Conservation (phyloP, 1,140 invertebrate genomes). For the Steinernema khuongi region DNA sequence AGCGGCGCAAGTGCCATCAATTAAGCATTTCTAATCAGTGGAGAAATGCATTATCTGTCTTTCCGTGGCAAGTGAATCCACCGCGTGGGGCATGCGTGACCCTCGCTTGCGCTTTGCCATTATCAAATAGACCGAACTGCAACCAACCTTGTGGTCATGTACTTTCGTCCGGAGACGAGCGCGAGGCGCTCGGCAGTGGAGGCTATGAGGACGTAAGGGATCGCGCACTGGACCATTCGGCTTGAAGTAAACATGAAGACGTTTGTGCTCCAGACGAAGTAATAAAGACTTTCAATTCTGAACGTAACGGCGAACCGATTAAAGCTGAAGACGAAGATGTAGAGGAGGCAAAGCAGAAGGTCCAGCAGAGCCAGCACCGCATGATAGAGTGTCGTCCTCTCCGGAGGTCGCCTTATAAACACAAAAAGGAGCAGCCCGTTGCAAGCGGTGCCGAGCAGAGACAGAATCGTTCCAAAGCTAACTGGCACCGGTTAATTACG, state of each 20-base stretch:
- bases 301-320: conserved; percentile 7
- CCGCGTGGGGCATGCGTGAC: neutral
- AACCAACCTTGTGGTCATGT: neutral
- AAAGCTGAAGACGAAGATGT: conserved; percentile 10
- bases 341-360: conserved; percentile 5
- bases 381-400: conserved; percentile 1
- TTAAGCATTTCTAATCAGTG: neutral
- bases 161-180: neutral
- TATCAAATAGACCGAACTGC: neutral
- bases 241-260: conserved; percentile 2
- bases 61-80: neutral
- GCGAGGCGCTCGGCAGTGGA: neutral
- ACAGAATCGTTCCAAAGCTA: conserved; percentile 11
- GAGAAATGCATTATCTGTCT: neutral
- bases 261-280: neutral
- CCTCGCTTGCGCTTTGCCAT: neutral
- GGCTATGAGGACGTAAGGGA: conserved; percentile 14
- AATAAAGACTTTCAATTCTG: conserved; percentile 7
- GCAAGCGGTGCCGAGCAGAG: neutral
- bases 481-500: neutral
- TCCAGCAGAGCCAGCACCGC: conserved; percentile 6
- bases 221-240: neutral
- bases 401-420: neutral
- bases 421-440: neutral
- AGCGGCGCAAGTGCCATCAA: neutral